These are phyloP conservation scores for Orthosia incerta DNA, from an alignment of 2,888 invertebrate genomes.

Conservation along the genomic window DNA sequence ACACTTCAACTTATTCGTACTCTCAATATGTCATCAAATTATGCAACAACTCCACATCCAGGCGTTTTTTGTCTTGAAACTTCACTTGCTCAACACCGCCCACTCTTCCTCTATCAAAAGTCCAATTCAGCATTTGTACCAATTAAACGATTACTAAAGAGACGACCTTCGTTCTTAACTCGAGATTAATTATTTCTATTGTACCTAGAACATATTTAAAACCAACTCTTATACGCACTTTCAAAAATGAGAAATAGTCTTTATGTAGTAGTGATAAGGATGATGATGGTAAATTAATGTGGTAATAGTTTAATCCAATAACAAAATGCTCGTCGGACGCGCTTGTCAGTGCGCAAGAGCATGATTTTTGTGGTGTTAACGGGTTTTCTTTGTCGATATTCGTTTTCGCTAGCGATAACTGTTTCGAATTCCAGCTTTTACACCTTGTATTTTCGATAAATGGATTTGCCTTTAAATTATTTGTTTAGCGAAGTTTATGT, in stretches of 20 bases:
- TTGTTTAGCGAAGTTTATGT: too few species aligned
- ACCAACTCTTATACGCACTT: conserved; percentile 41
- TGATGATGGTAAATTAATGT: conserved; percentile 14
- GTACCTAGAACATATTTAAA: conserved; percentile 71
- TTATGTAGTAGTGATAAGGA: conserved; percentile 30
- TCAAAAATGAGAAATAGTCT: conserved; percentile 32
- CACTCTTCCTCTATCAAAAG: conserved; percentile 62
- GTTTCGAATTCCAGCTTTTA: too few species aligned
- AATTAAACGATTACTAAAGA: conserved; percentile 80
- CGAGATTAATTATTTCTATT: conserved; percentile 84
- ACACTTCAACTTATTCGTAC: not conserved
- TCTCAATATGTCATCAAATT: not conserved
- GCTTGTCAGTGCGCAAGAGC: conserved; percentile 68
- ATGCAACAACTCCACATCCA: conserved; percentile 7
- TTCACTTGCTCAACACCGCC: conserved; percentile 65
- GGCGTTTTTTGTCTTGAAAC: conserved; percentile 27
- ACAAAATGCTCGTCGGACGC: conserved; percentile 70
- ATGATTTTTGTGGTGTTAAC: conserved; percentile 63
- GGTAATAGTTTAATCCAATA: conserved; percentile 75
- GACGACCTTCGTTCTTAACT: conserved; percentile 77
- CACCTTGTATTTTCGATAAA: too few species aligned
- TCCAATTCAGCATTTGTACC: conserved; percentile 74
- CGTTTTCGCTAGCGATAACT: conserved; percentile 37
- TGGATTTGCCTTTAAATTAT: too few species aligned
- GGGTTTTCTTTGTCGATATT: conserved; percentile 36